phyloP scores from a whole-genome alignment of 2,113 vertebrate species.

The Peucedramus taeniatus region DNA sequence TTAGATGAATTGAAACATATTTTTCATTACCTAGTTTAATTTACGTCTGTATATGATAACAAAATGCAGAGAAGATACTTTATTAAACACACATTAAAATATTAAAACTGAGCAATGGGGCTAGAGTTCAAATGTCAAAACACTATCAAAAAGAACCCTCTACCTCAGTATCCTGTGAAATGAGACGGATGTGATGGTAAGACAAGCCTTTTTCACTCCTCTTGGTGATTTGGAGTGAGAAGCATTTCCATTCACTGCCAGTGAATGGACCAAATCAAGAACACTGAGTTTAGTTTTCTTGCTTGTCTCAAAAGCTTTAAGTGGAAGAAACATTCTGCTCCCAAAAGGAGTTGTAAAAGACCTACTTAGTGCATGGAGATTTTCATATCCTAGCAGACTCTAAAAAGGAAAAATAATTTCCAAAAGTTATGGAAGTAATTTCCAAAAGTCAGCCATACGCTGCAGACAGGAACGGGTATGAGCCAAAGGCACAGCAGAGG shows the following conservation, averaged over 20 bases:
- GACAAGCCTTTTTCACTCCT: not conserved
- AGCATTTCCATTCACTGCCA: not conserved
- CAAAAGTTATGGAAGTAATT: not conserved
- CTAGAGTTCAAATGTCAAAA: not conserved
- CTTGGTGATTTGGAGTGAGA: not conserved
- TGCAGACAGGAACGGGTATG: accelerated
- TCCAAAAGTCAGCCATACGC: not conserved
- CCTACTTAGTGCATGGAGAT: not conserved
- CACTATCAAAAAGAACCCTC: not conserved
- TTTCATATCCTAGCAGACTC: not conserved
- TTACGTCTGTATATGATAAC: not conserved
- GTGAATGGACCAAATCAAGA: not conserved
- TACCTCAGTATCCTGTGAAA: not conserved
- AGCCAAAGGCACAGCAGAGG: not conserved
- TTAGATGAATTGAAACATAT: not conserved
- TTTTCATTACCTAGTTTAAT: not conserved
- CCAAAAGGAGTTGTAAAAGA: not conserved
- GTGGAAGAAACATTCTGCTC: not conserved
- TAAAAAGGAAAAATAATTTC: not conserved
- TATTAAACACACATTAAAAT: not conserved
- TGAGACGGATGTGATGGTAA: not conserved
- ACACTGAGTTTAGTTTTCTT: not conserved
- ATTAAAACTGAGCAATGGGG: not conserved
- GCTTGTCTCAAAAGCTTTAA: not conserved
- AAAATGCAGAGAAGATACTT: not conserved